These are phyloP conservation scores for Pangasius mekongensis DNA, from an alignment of 2,797 vertebrate genomes.

Conservation along the genomic window DNA sequence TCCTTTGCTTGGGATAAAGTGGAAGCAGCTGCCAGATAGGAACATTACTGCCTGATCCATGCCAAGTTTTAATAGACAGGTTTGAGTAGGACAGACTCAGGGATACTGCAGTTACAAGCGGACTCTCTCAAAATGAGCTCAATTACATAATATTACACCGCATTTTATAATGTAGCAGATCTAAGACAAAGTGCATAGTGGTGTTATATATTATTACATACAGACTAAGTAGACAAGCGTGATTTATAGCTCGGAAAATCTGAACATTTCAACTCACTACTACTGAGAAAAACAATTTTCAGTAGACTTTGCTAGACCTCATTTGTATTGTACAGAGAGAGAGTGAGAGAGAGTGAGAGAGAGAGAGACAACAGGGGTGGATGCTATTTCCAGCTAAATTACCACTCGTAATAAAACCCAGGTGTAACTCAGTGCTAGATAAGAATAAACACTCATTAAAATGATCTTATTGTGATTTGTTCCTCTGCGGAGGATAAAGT, in stretches of 20 bases:
- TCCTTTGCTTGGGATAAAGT: slow-evolving; percentile 27
- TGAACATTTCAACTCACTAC: background rate
- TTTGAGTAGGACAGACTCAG: slow-evolving; percentile 10
- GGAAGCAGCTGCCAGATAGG: slow-evolving; percentile 34
- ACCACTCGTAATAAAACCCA: slow-evolving; percentile 28
- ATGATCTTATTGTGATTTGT: slow-evolving; percentile 58
- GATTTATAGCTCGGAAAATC: background rate
- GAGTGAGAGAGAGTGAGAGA: slow-evolving; percentile 8
- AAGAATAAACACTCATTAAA: slow-evolving; percentile 65
- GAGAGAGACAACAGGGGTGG: slow-evolving; percentile 5
- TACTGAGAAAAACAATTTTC: slow-evolving; percentile 26
- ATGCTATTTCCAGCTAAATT: slow-evolving; percentile 14
- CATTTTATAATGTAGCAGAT: background rate
- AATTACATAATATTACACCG: slow-evolving; percentile 8
- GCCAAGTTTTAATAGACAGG: slow-evolving; percentile 45
- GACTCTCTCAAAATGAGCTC: background rate
- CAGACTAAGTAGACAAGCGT: background rate
- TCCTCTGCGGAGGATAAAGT: slow-evolving; percentile 61
- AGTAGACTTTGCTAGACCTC: background rate
- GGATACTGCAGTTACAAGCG: slow-evolving; percentile 1
- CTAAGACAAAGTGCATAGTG: background rate
- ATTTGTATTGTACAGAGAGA: slow-evolving; percentile 9
- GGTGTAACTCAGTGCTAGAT: slow-evolving; percentile 47
- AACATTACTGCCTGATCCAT: slow-evolving; percentile 36
- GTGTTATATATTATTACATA: background rate